These are phyloP conservation scores for Onychomys arenicola DNA, from an alignment of 2,797 vertebrate genomes.

Conservation along the genomic window DNA sequence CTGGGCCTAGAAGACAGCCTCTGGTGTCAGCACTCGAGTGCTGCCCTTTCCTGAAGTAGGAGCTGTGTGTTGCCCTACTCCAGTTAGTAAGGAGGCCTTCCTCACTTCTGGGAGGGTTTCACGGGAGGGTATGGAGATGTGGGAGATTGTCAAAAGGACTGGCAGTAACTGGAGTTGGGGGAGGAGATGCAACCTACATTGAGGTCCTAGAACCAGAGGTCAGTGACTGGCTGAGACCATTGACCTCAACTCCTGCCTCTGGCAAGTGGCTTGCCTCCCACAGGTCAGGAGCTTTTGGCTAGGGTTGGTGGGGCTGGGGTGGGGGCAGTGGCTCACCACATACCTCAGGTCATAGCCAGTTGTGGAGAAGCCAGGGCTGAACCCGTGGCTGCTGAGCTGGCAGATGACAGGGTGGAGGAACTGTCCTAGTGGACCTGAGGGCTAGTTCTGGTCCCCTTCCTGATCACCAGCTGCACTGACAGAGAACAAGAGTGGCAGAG, in stretches of 20 bases:
- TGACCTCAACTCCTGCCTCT: rapidly evolving
- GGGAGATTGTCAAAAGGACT: not conserved
- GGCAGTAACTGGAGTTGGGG: not conserved
- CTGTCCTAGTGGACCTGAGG: not conserved
- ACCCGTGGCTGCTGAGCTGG: rapidly evolving
- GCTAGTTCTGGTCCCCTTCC: not conserved
- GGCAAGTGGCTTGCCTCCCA: not conserved
- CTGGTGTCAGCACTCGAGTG: rapidly evolving
- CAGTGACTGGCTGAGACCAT: not conserved
- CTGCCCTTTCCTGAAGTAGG: not conserved
- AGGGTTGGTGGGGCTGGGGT: not conserved
- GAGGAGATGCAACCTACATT: rapidly evolving
- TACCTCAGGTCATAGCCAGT: rapidly evolving
- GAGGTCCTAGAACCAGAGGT: too few relatives aligned
- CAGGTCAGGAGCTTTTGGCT: not conserved
- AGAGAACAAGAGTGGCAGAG: not conserved
- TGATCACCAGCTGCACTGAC: not conserved
- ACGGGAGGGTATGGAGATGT: not conserved
- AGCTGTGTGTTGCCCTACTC: too few relatives aligned
- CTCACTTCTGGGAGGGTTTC: not conserved
- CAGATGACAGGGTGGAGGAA: not conserved
- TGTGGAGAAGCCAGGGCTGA: rapidly evolving
- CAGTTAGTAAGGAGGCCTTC: not conserved
- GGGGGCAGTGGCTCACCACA: rapidly evolving
- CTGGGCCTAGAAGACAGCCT: not conserved